Evolutionary conservation across 2,113 vertebrate genomes (phyloP), one percentile per base, ranked within the genome.

Genomic region (Todiramphus chloris): DNA sequence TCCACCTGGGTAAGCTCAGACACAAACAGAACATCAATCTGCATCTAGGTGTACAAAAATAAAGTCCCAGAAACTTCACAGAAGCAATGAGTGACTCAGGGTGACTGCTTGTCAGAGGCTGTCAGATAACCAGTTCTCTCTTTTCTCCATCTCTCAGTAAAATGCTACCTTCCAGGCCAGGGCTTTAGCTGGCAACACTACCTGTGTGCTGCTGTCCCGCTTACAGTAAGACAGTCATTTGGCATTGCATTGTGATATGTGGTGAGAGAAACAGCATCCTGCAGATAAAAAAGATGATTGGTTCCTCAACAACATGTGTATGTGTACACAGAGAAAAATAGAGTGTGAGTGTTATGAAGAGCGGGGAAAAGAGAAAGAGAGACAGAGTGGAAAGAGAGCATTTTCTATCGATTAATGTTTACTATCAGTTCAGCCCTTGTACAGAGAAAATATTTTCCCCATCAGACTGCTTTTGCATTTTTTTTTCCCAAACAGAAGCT

Each of bases 401-500:
- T 92, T 86, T 44, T 41, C 17, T 70, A 48, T 46, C 50, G 33
- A 72, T 83, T 80, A 62, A 81, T 56, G 69, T 35, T 63, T 51
- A 16, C 13, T 59, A 4, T 83, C 9, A 35, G 33, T 28, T 48
- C 50, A 78, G 23, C 6, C 25, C 28, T 53, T 44, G 48, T 30
- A 85, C 60, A 72, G 50, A 64, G 58, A 66, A 94, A 86, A 63
- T 56, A 70, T 95, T 96, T 94, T 87, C 87, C 92, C 41, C 28
- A 30, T 91, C 69, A 64, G 50, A 53, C 24, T 48, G 41, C 19
- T 91, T 87, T 78, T 70, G 50, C 46, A 15, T 6, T 68, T 3
- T 28, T 87, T 92, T 95, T 95, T 96, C 93, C 90, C 90, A 91
- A 87, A 91, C 27, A 41, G 55, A 59, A 78, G 50, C 64, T 94